Evolutionary conservation across 2,113 vertebrate species (phyloP), one percentile per base, ranked within the genome.

Genomic region (Erpornis zantholeuca): DNA sequence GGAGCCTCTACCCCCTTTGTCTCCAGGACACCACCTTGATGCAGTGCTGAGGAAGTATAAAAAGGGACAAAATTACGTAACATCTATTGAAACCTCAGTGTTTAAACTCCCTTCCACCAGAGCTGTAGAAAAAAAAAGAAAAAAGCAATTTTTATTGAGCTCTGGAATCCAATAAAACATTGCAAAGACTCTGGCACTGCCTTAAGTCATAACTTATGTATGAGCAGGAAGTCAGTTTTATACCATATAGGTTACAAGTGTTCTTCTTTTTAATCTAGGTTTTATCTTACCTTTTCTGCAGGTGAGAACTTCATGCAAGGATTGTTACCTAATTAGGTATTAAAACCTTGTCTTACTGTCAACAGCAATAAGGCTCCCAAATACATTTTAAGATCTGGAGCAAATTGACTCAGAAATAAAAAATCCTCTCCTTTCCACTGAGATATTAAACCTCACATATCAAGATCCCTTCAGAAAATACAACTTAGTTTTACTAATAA

Each of bases 141-240:
- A 94, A 90, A 93, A 94, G 79, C 71, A 75, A 88, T 96, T 97
- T 97, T 97, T 97, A 95, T 94, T 97, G 97, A 97, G 95, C 94
- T 96, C 81, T 76, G 14, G 85, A 96, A 97, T 96, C 94, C 94
- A 97, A 95, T 96, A 97, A 97, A 97, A 96, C 88, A 71, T 53
- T 92, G 94, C 73, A 92, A 96, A 95, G 76, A 47, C 90, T 96
- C 86, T 80, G 94, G n/a, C 78, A 84, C 82, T 92, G 95, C 90
- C 95, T 83, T 57, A 75, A 94, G 88, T 92, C 54, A 22, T 93
- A 94, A 88, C 6, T 35, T n/a, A 93, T 78, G 76, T 60, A 89
- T 56, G 65, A 93, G 93, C 40, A 89, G 80, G 64, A 94, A 92
- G 86, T 65, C 92, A 82, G 78, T 22, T 92, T 97, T 87, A 87